phyloP scores from a whole-genome alignment of 2,797 vertebrate genomes.

The Clarias laeviceps region DNA sequence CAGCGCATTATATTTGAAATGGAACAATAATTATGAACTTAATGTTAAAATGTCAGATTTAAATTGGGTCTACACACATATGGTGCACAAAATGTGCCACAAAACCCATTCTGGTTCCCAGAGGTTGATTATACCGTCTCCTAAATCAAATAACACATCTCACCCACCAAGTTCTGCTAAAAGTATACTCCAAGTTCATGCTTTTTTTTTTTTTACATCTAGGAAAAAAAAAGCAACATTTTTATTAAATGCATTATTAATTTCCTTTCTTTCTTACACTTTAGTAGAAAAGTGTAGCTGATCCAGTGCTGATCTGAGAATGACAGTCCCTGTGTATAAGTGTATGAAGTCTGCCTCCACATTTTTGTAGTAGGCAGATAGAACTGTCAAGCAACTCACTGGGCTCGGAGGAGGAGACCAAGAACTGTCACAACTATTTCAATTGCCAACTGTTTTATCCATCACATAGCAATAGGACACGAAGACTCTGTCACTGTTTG shows the following conservation, averaged over 20 bases:
- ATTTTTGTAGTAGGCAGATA: slow-evolving; percentile 16
- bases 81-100: not conserved
- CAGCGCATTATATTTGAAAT: not conserved
- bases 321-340: not conserved
- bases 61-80: slow-evolving; percentile 3
- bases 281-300: not conserved
- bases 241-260: not conserved
- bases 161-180: not conserved
- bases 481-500: not conserved
- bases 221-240: not conserved
- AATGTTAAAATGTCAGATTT: slow-evolving; percentile 18
- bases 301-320: slow-evolving; percentile 14
- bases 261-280: not conserved
- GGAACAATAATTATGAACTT: slow-evolving; percentile 7
- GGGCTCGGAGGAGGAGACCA: not conserved
- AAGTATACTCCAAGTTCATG: not conserved
- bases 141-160: not conserved
- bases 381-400: slow-evolving; percentile 12
- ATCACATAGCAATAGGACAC: not conserved
- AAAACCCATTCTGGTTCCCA: not conserved
- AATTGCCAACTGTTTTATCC: not conserved
- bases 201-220: not conserved
- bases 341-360: not conserved
- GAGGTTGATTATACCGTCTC: not conserved
- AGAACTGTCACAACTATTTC: slow-evolving; percentile 9